Percentiles rank a stretch among this genome's conserved stretches.
Conservation (phyloP, 1,140 invertebrate species). For the Holcopasites calliopsidis region DNA sequence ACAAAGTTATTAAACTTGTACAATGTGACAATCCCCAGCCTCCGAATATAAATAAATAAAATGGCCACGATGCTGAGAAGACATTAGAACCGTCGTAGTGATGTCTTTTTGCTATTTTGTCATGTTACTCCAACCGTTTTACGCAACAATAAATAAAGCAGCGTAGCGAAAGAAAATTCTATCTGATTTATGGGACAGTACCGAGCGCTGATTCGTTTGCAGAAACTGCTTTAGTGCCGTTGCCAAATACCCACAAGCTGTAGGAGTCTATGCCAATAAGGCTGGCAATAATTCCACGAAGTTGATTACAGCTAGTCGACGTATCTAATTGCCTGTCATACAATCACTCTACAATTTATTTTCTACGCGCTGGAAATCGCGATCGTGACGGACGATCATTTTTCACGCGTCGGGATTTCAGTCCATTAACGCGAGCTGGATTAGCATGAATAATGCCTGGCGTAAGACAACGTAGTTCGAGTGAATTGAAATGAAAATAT, state of each 20-base stretch:
- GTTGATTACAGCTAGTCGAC: slow-evolving; percentile 40
- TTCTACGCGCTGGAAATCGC: background rate
- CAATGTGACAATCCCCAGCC: background rate
- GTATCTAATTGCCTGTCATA: slow-evolving; percentile 40
- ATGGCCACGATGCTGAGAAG: no score
- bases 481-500: background rate
- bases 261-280: slow-evolving; percentile 32
- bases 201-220: background rate
- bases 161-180: background rate
- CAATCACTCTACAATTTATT: slow-evolving; percentile 23
- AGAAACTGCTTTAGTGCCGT: slow-evolving; percentile 13
- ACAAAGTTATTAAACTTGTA: no score
- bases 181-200: slow-evolving; percentile 5
- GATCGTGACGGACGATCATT: slow-evolving; percentile 4
- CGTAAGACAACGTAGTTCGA: background rate
- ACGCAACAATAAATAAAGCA: background rate
- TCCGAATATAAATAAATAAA: background rate
- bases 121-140: slow-evolving; percentile 12
- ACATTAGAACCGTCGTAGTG: background rate
- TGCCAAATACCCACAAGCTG: slow-evolving; percentile 19
- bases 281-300: slow-evolving; percentile 40
- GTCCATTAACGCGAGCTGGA: background rate
- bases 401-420: background rate
- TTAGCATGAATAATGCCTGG: slow-evolving; percentile 1
- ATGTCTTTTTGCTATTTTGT: background rate